Percentiles rank a stretch among this genome's conserved stretches.
Evolutionary conservation across 1,140 invertebrate genomes (phyloP).

Genomic region (Drosophila prosaltans): DNA sequence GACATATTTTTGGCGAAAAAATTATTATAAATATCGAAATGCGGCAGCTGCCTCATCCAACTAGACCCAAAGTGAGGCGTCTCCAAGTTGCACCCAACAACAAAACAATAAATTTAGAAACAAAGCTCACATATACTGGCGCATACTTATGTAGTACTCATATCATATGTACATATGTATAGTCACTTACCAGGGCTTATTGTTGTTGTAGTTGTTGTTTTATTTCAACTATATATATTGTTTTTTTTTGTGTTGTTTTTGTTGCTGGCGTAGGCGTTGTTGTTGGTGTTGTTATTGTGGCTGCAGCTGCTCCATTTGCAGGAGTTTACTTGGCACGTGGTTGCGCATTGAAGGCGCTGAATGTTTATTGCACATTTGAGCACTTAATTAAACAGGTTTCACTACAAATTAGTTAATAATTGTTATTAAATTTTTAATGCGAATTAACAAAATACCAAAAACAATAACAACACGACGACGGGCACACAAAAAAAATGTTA

Average conservation of each 20-base stretch:
- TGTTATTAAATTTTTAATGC: slow-evolving; percentile 42
- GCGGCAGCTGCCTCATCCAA: not conserved
- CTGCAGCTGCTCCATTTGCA: slow-evolving; percentile 51
- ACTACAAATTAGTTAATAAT: slow-evolving; percentile 27
- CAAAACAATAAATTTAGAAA: slow-evolving; percentile 53
- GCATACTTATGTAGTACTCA: slow-evolving; percentile 8
- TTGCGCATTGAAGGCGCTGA: slow-evolving; percentile 23
- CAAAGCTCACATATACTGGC: slow-evolving; percentile 39
- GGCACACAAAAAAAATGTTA: not conserved
- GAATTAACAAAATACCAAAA: slow-evolving; percentile 14
- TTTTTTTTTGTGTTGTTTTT: slow-evolving; percentile 3
- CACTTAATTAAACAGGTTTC: slow-evolving; percentile 19
- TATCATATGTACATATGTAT: slow-evolving; percentile 1
- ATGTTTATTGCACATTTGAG: slow-evolving; percentile 52
- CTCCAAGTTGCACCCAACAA: slow-evolving; percentile 57
- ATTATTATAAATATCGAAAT: slow-evolving; percentile 1
- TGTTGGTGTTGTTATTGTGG: slow-evolving; percentile 71
- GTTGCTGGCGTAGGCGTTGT: slow-evolving; percentile 7
- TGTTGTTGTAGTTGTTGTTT: not conserved
- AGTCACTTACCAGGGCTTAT: slow-evolving; percentile 4
- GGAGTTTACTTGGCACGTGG: slow-evolving; percentile 34
- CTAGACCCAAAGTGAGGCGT: slow-evolving; percentile 24
- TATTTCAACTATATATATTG: slow-evolving; percentile 6
- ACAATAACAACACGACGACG: slow-evolving; percentile 29
- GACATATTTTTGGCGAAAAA: not conserved